phyloP scores from a whole-genome alignment of 92 coral and sea anemone species.

The Zoanthus gigantus region DNA sequence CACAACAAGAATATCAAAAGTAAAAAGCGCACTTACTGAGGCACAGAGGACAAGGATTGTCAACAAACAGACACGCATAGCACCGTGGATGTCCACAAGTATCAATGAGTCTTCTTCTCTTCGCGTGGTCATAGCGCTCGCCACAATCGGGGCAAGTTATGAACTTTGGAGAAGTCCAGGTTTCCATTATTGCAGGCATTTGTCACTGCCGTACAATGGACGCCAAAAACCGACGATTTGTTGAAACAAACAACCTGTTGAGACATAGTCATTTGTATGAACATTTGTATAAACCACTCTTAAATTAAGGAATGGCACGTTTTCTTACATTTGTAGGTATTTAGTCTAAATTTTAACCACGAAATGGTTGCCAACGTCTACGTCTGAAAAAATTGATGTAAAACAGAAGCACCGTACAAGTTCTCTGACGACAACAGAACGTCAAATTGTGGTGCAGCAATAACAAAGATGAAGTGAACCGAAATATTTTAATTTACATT shows the following conservation, averaged over 20 bases:
- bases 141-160: constrained; percentile 97
- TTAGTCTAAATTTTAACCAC: background rate
- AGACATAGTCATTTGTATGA: background rate
- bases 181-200: constrained; percentile 89
- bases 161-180: constrained; percentile 85
- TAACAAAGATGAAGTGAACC: constrained; percentile 29
- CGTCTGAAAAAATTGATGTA: no score
- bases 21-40: constrained; percentile 75
- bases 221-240: background rate
- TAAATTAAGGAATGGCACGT: background rate
- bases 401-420: background rate
- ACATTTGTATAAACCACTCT: background rate
- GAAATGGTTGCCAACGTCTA: background rate
- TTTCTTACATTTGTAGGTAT: constrained; percentile 16
- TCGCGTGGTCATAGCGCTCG: constrained; percentile 84
- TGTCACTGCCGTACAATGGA: constrained; percentile 11
- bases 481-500: constrained; percentile 30
- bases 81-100: constrained; percentile 98
- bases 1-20: background rate
- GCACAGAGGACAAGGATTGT: constrained; percentile 91
- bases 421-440: background rate
- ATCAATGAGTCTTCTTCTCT: constrained; percentile 88
- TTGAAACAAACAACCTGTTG: constrained; percentile 16
- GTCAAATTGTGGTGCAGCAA: constrained; percentile 15
- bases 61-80: constrained; percentile 86